Conservation (phyloP, 2,113 vertebrate species). For the Brienomyrus longianalis region DNA sequence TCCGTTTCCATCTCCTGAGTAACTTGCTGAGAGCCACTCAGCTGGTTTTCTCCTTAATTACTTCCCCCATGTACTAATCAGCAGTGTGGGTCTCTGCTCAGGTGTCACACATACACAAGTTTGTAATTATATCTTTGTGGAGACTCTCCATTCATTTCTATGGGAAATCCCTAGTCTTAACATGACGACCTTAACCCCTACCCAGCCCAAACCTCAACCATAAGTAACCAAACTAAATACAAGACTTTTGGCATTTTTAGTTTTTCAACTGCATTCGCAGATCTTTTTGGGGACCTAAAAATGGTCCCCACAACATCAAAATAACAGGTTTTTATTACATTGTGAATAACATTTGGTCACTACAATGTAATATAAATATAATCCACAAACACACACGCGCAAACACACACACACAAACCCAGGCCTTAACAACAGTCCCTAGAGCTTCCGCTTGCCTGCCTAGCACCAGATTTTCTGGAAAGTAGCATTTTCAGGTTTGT, state of each 20-base stretch:
- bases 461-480: background rate
- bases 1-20: slow-evolving; percentile 30
- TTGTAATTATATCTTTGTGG: too few relatives aligned
- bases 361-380: too few relatives aligned
- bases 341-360: too few relatives aligned
- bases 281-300: too few relatives aligned
- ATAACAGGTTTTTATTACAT: too few relatives aligned
- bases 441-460: background rate
- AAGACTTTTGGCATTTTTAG: too few relatives aligned
- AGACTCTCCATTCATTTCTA: too few relatives aligned
- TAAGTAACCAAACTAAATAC: too few relatives aligned
- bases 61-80: slow-evolving; percentile 23
- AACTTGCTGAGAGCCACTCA: slow-evolving; percentile 29
- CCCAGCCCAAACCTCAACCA: too few relatives aligned
- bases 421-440: background rate
- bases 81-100: slow-evolving; percentile 8
- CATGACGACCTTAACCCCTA: background rate
- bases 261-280: too few relatives aligned
- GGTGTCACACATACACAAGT: slow-evolving; percentile 9
- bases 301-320: too few relatives aligned
- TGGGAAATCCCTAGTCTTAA: background rate
- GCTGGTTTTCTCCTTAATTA: slow-evolving; percentile 42
- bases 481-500: background rate
- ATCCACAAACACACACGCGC: background rate
- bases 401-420: background rate